Evolutionary conservation across 2,797 vertebrate genomes (phyloP), one percentile per base, ranked within the genome.

Genomic region (Spea hammondii): DNA sequence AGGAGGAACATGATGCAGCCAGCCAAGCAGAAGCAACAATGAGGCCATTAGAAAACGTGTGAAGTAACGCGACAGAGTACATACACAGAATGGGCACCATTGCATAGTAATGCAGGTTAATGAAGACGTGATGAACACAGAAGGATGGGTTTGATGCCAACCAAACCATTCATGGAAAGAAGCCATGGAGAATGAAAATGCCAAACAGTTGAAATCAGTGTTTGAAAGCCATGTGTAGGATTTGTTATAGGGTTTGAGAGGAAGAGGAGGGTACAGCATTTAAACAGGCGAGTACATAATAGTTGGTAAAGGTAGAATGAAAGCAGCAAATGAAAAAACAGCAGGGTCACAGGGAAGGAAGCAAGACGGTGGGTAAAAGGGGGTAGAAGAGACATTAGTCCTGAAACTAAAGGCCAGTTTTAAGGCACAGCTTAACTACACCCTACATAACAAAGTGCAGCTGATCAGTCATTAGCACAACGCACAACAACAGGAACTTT

Each of bases 1-100:
- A 82, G 17, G 79, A 74, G 65, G 68, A 60, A 69, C 67, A 32
- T 47, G 44, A 68, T 51, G 50, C 5, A 72, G 64, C 74, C 74
- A 64, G 62, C 64, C 69, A 68, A 77, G 79, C 79, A 62, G 17
- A 66, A 12, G n/a, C 46, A 9, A 70, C 6, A 60, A 65, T 8
- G 69, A 64, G 49, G 7, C 4, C n/a, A 53, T 9, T 32, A 53
- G n/a, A 32, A 7, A 5, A 47, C 49, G 14, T 53, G 7, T 70
- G 67, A 9, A n/a, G 13, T 6, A 17, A 51, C 2, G 32, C 32
- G 32, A 32, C 32, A 32, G 32, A 32, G 32, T 32, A 32, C 32
- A 32, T 3, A 32, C 32, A 32, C 32, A 32, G 32, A 32, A n/a
- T 68, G 65, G 46, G 65, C 46, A 51, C 6, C 10, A 72, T 50